Base-by-base conservation (phyloP, 2,888 invertebrate genomes). In the Volucella inanis region DNA sequence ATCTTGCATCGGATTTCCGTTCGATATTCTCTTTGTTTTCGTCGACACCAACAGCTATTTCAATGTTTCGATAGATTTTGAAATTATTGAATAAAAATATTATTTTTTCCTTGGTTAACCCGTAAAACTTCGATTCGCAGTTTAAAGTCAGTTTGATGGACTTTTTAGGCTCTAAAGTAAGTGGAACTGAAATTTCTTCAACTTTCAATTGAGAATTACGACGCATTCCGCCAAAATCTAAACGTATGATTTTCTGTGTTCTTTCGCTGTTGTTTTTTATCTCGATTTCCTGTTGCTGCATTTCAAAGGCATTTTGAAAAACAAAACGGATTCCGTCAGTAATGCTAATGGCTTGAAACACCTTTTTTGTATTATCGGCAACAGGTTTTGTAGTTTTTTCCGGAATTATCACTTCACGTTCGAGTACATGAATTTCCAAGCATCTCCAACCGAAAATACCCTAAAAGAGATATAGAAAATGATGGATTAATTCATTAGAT, bases 331-430 rank as follows among this genome's bases (percentile, higher is more conserved):
- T 89, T 67, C 92, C 85, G 6, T 93, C 93, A 12, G 93, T 93
- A 39, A 96, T 92, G 43, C 91, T 89, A 18, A 96, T 92, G 8
- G 93, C 93, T 79, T 93, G 91, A 88, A 93, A 93, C 88, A 92
- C 91, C 9, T 39, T 55, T 45, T 49, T 72, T 8, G 11, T 71
- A 18, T 31, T 12, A 10, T 72, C 74, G 12, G 14, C 38, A n/a
- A 14, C 43, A 3, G n/a, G 11, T 22, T 61, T 67, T 8, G 39
- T 54, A 4, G 62, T 50, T 62, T 52, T 49, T 52, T 22, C 1
- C 8, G 50, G 68, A 77, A 31, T 87, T 4, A 11, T 10, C 11
- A 38, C 43, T 38, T 86, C 79, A 41, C 89, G 87, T 43, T 91
- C 89, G 41, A 89, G 12, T 1, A 88, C 1, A 0, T 52, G 39